Evolutionary conservation across 1,140 invertebrate genomes (phyloP), one percentile per base, ranked within the genome.

Genomic region (Lineus longissimus): DNA sequence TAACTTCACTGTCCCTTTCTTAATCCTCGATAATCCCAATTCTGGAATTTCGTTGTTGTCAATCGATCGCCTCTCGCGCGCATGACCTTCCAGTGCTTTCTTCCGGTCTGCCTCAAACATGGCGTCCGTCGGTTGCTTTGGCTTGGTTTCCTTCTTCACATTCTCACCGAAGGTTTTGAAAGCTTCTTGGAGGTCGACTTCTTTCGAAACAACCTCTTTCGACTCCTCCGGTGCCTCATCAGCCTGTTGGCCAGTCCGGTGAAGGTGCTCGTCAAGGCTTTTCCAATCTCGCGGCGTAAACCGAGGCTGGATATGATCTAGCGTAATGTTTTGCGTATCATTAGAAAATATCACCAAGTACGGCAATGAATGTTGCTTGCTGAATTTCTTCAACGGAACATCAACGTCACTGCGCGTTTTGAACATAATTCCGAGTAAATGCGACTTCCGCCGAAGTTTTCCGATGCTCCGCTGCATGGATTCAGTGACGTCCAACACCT

Each of bases 281-380:
- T 61, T 27, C 22, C 47, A 43, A 19, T 62, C 54, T 31, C 11
- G 27, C 54, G 17, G 30, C 2, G 29, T 36, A 7, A 59, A 6
- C 19, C 55, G 27, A 1, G 56, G 40, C 2, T 67, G 23, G 15
- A 59, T 31, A 27, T 62, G 43, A 29, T 66, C 64, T 25, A 64
- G 2, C 17, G 45, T 63, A 17, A 75, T 70, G 43, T 68, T 70
- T 63, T 79, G 69, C 30, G 73, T 76, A 51, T 81, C 80, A 61
- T 82, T 79, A 0, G 81, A 81, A 67, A 79, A 82, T 19, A 82
- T 67, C 31, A 82, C 72, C n/a, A 82, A 67, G 66, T 80, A 82
- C 25, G 81, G 80, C 60, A 73, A 61, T 15, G 79, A 79, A 63
- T 79, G 74, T 31, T 70, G 73, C 19, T 62, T 65, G 13, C 70